Evolutionary conservation across 1,140 invertebrate species (phyloP).

Genomic region (Ceratina japonica): DNA sequence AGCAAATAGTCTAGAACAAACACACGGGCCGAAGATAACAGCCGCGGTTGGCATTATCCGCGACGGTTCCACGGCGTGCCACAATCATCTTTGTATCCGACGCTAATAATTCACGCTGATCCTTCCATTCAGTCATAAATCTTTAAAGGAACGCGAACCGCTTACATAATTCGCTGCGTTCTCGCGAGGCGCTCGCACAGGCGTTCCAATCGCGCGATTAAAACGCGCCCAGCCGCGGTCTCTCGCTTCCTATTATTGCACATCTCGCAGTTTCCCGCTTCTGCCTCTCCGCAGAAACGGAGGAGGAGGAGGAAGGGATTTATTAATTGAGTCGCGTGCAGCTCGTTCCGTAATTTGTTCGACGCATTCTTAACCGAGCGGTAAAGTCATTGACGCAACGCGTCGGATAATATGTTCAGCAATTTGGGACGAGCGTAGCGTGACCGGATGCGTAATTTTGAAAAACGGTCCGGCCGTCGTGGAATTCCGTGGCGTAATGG

Average conservation of each 20-base stretch:
- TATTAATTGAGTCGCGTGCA: slow-evolving; percentile 53
- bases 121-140: slow-evolving; percentile 33
- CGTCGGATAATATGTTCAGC: slow-evolving; percentile 47
- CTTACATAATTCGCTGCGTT: slow-evolving; percentile 33
- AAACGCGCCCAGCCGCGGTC: slow-evolving; percentile 25
- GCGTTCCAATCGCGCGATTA: slow-evolving; percentile 46
- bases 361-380: slow-evolving; percentile 46
- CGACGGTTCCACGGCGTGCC: not conserved
- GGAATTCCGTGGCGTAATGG: slow-evolving; percentile 45
- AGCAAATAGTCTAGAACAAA: not conserved
- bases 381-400: slow-evolving; percentile 58
- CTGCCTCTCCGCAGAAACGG: not conserved
- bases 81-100: slow-evolving; percentile 26
- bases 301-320: slow-evolving; percentile 9
- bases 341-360: slow-evolving; percentile 43
- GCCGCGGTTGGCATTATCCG: not conserved
- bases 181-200: slow-evolving; percentile 13
- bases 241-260: slow-evolving; percentile 32
- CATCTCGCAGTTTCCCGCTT: not conserved
- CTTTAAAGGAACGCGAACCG: slow-evolving; percentile 22
- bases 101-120: slow-evolving; percentile 30
- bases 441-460: slow-evolving; percentile 61
- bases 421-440: slow-evolving; percentile 53
- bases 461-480: slow-evolving; percentile 50
- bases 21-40: not conserved